Evolutionary conservation across 2,888 invertebrate species (phyloP).

Genomic region (Spisula subtruncata): DNA sequence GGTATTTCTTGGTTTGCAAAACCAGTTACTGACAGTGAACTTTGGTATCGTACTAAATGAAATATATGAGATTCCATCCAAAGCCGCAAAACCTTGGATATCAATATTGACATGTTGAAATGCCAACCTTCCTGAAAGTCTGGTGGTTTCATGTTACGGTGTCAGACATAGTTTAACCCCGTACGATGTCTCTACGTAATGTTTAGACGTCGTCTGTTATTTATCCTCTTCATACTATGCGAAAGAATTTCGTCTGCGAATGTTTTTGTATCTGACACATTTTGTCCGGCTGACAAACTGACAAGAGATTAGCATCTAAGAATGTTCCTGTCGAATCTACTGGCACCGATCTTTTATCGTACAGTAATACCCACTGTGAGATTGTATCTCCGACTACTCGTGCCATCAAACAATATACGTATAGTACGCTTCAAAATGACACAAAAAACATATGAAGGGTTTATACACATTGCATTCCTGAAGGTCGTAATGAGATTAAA

Average conservation of each 20-base stretch:
- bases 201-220: neutral
- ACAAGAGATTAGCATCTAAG: constrained; percentile 12
- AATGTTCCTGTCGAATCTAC: neutral
- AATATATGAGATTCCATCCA: neutral
- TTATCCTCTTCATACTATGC: neutral
- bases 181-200: neutral
- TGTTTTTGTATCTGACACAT: constrained; percentile 23
- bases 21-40: neutral
- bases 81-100: neutral
- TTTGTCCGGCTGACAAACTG: constrained; percentile 13
- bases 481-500: neutral
- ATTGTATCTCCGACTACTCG: neutral
- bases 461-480: neutral
- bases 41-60: neutral
- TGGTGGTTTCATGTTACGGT: neutral
- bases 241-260: constrained; percentile 13
- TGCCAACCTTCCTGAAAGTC: neutral
- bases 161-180: neutral
- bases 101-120: neutral
- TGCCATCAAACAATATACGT: neutral
- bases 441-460: neutral
- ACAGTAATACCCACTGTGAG: neutral
- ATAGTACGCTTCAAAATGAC: constrained; percentile 12
- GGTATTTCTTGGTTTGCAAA: no score
- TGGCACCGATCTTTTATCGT: constrained; percentile 21